Conservation (phyloP, 2,888 invertebrate species). For the Calameuta filiformis region DNA sequence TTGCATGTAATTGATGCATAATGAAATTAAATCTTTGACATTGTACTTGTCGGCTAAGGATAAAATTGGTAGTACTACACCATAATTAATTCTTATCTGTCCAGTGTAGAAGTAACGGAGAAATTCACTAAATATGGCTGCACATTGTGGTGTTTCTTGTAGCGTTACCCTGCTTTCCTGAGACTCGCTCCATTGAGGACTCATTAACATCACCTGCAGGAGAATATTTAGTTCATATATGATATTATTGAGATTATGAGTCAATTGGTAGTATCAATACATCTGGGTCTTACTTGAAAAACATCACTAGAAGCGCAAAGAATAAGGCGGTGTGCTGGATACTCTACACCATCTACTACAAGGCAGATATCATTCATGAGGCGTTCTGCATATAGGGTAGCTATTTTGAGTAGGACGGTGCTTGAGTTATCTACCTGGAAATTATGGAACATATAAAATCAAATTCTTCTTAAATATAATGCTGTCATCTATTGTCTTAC, state of each 20-base stretch:
- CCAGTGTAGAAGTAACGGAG: slow-evolving; percentile 93
- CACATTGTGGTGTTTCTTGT: slow-evolving; percentile 87
- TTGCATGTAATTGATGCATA: slow-evolving; percentile 90
- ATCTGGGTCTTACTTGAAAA: slow-evolving; percentile 77
- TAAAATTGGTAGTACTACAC: slow-evolving; percentile 87
- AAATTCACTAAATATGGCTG: slow-evolving; percentile 87
- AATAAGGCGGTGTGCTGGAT: slow-evolving; percentile 90
- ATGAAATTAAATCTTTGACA: slow-evolving; percentile 85
- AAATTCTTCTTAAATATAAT: background rate
- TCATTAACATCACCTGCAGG: slow-evolving; percentile 90
- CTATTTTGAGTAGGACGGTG: slow-evolving; percentile 84
- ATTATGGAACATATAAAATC: background rate
- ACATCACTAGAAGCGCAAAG: slow-evolving; percentile 95
- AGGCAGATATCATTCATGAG: slow-evolving; percentile 91
- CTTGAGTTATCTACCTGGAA: slow-evolving; percentile 87
- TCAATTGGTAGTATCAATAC: slow-evolving; percentile 14
- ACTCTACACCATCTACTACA: slow-evolving; percentile 83
- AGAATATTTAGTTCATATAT: background rate
- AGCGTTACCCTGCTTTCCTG: slow-evolving; percentile 85
- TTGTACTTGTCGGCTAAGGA: slow-evolving; percentile 95
- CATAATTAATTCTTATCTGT: slow-evolving; percentile 85
- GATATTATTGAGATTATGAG: background rate
- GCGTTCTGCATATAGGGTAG: slow-evolving; percentile 84
- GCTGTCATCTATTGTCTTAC: background rate
- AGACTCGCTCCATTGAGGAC: slow-evolving; percentile 92